Conservation (phyloP, 2,797 vertebrate species). For the Danio choprae region DNA sequence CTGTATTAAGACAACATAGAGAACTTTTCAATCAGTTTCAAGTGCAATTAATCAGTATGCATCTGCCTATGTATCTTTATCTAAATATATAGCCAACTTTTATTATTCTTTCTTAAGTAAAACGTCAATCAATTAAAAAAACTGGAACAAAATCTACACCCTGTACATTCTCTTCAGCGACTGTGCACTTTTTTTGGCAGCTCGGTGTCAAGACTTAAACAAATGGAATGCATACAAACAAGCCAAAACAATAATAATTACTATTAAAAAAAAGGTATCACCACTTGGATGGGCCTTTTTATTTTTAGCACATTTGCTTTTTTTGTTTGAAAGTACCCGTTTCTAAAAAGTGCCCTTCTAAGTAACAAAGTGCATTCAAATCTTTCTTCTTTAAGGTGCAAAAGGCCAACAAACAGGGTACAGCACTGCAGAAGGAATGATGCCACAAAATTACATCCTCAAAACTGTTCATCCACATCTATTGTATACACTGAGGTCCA, state of each 20-base stretch:
- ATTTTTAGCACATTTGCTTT: conserved; percentile 67
- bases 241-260: conserved; percentile 19
- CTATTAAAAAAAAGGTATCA: conserved; percentile 59
- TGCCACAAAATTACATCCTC: conserved; percentile 12
- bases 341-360: conserved; percentile 79
- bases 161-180: conserved; percentile 47
- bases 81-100: conserved; percentile 40
- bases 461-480: background rate
- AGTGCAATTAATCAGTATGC: conserved; percentile 78
- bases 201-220: conserved; percentile 73
- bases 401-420: conserved; percentile 66
- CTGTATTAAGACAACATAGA: conserved; percentile 74
- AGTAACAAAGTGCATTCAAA: conserved; percentile 82
- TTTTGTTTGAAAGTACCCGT: conserved; percentile 82
- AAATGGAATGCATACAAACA: conserved; percentile 55
- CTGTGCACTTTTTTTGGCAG: conserved; percentile 73
- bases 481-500: background rate
- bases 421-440: conserved; percentile 60
- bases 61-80: too few relatives aligned
- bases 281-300: conserved; percentile 51
- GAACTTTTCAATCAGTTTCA: conserved; percentile 71
- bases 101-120: conserved; percentile 47
- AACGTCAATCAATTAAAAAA: conserved; percentile 64
- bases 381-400: conserved; percentile 78
- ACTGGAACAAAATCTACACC: conserved; percentile 42